A percentile compares a stretch with the other conserved stretches of the same genome.
Conservation (phyloP, 2,113 vertebrate species). For the Crotalus viridis region DNA sequence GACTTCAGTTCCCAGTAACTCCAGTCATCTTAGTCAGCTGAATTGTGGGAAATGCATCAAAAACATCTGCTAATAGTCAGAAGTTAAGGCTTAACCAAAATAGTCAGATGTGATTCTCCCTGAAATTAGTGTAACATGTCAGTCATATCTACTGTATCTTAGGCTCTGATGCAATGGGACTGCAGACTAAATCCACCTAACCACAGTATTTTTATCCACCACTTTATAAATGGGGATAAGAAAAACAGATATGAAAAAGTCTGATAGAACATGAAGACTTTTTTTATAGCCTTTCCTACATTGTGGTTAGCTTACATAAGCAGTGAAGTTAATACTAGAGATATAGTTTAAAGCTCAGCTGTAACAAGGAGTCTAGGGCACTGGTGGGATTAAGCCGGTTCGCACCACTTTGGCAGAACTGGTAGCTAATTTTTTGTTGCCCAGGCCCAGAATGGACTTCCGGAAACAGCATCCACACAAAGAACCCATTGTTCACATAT, state of each 20-base stretch:
- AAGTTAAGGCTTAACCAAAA: background rate
- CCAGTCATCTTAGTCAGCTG: background rate
- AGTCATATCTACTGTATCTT: background rate
- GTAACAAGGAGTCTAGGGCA: background rate
- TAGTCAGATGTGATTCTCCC: background rate
- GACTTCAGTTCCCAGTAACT: background rate
- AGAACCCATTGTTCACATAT: too few relatives aligned
- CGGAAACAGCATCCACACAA: too few relatives aligned
- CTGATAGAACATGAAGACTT: background rate
- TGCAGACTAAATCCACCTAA: background rate
- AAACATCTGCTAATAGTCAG: background rate
- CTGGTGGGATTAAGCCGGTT: too few relatives aligned
- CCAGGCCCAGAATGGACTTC: too few relatives aligned
- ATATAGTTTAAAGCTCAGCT: background rate
- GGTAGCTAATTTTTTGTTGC: too few relatives aligned
- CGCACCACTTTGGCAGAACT: too few relatives aligned
- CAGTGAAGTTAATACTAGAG: background rate
- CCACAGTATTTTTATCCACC: slow-evolving; percentile 25
- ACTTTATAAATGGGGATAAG: slow-evolving; percentile 11
- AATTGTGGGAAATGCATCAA: background rate
- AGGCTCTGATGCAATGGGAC: background rate
- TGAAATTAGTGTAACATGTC: background rate
- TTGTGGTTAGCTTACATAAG: background rate
- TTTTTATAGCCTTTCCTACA: slow-evolving; percentile 19
- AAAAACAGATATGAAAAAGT: slow-evolving; percentile 16